Base-by-base conservation (phyloP, 2,797 vertebrate species). In the Pangasius mekongensis region DNA sequence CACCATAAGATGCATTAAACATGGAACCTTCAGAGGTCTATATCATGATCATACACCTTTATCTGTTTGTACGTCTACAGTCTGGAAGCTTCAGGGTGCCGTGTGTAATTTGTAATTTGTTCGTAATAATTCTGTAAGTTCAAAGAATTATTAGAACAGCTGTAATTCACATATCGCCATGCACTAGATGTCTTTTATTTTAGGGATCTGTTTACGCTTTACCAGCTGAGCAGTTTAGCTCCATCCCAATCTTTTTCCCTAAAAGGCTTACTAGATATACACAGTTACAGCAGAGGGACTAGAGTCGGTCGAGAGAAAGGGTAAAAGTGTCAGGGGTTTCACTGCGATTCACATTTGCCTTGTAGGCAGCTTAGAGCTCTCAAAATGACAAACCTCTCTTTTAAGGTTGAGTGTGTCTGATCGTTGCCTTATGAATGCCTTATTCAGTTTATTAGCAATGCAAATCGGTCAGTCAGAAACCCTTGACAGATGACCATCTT, bases 401-500 rank as follows among this genome's bases (percentile, higher is more conserved):
- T 83, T 66, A 83, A 83, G 82, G 27, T 49, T 0, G 16, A 52
- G 82, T 13, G 82, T 52, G 62, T 84, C n/a, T 49, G 43, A 33
- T 30, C n/a, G 39, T 43, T 39, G 54, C 54, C 54, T 43, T 47
- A 3, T 43, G 10, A 8, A 64, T 30, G 24, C 60, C 18, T 58
- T 66, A 52, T 67, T 30, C 36, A 0, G 8, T 10, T 66, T 67
- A 67, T 84, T 83, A 47, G 60, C 43, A 52, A 67, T 84, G 62
- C 82, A 67, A 22, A 66, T 83, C 2, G 0, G 62, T 22, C 18
- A 20, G 24, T 60, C 14, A 52, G 43, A 67, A 83, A 52, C 58
- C 47, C 81, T 64, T 83, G 60, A 83, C 13, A 49, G 30, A 74
- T 74, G 39, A 81, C n/a, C 52, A 71, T 69, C 36, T 66, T 54